phyloP scores from a whole-genome alignment of 2,888 invertebrate genomes.

The Sisyra nigra region DNA sequence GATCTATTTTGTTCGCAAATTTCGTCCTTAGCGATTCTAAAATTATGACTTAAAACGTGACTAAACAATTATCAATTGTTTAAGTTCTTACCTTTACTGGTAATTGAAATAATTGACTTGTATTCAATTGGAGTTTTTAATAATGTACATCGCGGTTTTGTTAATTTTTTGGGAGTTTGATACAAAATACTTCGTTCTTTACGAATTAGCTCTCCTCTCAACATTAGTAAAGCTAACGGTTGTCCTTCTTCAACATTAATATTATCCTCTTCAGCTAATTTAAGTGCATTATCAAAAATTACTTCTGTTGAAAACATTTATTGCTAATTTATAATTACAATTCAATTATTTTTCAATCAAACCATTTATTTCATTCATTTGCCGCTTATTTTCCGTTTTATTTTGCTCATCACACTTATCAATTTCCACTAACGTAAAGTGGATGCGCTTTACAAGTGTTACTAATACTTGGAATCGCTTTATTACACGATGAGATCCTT shows the following conservation, averaged over 20 bases:
- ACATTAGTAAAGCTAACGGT: conserved; percentile 14
- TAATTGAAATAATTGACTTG: too few species aligned
- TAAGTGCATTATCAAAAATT: background rate
- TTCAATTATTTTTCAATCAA: conserved; percentile 5
- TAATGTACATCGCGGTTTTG: background rate
- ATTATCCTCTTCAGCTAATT: conserved; percentile 5
- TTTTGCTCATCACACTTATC: conserved; percentile 3
- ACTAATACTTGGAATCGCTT: conserved; percentile 21
- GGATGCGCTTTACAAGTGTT: conserved; percentile 16
- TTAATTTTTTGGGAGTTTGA: conserved; percentile 15
- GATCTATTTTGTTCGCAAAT: too few species aligned
- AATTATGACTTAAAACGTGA: too few species aligned
- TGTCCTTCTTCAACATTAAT: conserved; percentile 6
- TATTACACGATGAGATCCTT: conserved; percentile 15
- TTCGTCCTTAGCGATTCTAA: too few species aligned
- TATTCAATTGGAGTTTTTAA: too few species aligned
- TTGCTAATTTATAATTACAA: background rate
- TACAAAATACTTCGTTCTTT: conserved; percentile 22
- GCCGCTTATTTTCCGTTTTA: background rate
- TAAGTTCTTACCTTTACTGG: too few species aligned
- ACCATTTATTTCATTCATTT: background rate
- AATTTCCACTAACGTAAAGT: conserved; percentile 15
- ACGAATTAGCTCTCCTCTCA: conserved; percentile 19
- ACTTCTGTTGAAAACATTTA: background rate
- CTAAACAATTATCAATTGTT: too few species aligned